Conservation (phyloP, 1,140 invertebrate species). For the Druon quercuslanigerum region DNA sequence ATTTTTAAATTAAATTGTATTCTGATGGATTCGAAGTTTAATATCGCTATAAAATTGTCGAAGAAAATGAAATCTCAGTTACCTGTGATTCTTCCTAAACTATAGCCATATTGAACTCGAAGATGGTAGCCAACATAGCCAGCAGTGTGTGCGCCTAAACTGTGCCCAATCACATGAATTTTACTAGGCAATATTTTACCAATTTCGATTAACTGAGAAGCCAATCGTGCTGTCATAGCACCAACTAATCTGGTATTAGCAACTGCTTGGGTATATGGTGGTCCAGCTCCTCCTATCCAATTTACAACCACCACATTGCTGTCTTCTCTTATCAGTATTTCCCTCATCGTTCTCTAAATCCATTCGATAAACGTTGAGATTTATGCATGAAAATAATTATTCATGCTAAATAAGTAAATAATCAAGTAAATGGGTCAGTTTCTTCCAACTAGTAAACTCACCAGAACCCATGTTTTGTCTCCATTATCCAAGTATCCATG, state of each 20-base stretch:
- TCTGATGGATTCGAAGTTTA: too few species aligned
- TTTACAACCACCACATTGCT: slow-evolving; percentile 88
- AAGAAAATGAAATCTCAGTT: slow-evolving; percentile 36
- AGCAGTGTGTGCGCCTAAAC: slow-evolving; percentile 89
- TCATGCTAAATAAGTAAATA: slow-evolving; percentile 6
- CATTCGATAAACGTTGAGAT: slow-evolving; percentile 31
- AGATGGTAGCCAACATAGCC: slow-evolving; percentile 88
- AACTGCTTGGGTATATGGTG: slow-evolving; percentile 92
- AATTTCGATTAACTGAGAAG: slow-evolving; percentile 73
- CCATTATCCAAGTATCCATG: slow-evolving; percentile 92
- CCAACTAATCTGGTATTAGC: slow-evolving; percentile 93
- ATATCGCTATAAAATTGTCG: neutral
- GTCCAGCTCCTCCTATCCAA: slow-evolving; percentile 89
- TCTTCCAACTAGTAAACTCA: slow-evolving; percentile 49
- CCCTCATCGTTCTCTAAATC: slow-evolving; percentile 77
- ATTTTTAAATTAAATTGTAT: too few species aligned
- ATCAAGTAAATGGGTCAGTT: neutral
- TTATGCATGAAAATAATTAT: slow-evolving; percentile 23
- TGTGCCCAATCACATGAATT: slow-evolving; percentile 92
- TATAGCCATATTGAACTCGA: slow-evolving; percentile 62
- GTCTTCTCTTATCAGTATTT: slow-evolving; percentile 81
- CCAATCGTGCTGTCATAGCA: slow-evolving; percentile 86
- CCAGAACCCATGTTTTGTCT: slow-evolving; percentile 84
- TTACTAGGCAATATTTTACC: slow-evolving; percentile 56
- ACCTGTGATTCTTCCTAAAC: slow-evolving; percentile 78